Evolutionary conservation across 2,113 vertebrate genomes (phyloP).

Genomic region (Thermophis baileyi): DNA sequence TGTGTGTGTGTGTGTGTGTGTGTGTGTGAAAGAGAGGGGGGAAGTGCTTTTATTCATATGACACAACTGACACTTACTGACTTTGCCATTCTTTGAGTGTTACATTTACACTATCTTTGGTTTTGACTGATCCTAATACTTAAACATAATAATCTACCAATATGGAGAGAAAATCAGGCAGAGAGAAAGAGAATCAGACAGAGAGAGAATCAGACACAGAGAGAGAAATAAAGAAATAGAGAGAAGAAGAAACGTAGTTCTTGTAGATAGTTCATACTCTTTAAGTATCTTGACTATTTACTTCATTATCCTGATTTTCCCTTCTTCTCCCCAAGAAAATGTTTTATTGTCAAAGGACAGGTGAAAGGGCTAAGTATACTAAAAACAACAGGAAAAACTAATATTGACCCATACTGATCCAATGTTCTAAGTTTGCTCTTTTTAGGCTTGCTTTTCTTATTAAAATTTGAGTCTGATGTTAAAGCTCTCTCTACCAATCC

Average conservation of each 20-base stretch:
- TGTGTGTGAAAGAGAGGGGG: neutral
- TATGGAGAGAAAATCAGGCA: neutral
- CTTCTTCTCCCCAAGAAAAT: neutral
- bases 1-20: no score
- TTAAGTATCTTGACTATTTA: neutral
- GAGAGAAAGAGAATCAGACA: no score
- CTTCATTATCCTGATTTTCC: neutral
- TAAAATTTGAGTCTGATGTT: neutral
- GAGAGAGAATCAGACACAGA: no score
- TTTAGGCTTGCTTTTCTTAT: neutral
- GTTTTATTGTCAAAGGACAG: neutral
- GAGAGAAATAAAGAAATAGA: no score
- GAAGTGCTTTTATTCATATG: neutral
- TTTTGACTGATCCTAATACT: neutral
- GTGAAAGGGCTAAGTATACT: neutral
- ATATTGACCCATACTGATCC: neutral
- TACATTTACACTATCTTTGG: neutral
- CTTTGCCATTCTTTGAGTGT: neutral
- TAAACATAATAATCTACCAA: neutral
- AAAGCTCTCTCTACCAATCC: neutral
- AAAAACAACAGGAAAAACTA: neutral
- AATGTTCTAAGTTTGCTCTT: neutral
- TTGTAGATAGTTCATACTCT: neutral
- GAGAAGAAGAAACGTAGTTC: neutral
- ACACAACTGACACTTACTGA: neutral